A percentile compares a stretch with the other conserved stretches of the same genome.
These are phyloP conservation scores for Ammospiza nelsoni DNA, from an alignment of 2,113 vertebrate genomes.

Conservation along the genomic window DNA sequence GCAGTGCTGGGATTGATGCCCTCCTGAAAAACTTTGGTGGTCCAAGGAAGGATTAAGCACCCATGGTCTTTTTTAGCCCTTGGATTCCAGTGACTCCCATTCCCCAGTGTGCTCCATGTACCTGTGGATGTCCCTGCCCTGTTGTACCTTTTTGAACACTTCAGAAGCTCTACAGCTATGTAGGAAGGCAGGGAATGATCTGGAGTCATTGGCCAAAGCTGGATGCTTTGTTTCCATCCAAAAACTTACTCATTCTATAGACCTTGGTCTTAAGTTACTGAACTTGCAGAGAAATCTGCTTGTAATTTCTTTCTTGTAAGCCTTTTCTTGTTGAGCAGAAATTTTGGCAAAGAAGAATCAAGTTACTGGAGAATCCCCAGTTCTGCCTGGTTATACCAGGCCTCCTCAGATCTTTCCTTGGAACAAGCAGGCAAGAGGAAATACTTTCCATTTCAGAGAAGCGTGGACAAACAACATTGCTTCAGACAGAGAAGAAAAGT, in stretches of 20 bases:
- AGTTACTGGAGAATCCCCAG: conserved; percentile 52
- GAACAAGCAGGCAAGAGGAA: conserved; percentile 35
- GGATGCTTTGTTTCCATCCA: not conserved
- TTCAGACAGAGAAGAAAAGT: conserved; percentile 56
- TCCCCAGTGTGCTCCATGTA: fast-evolving
- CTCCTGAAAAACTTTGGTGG: not conserved
- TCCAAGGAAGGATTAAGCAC: not conserved
- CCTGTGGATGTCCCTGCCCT: not conserved
- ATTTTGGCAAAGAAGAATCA: not conserved
- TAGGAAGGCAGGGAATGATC: not conserved
- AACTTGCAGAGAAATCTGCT: conserved; percentile 33
- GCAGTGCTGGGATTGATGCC: not conserved
- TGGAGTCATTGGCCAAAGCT: not conserved
- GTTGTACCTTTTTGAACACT: not conserved
- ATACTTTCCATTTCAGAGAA: conserved; percentile 67
- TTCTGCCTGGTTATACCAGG: conserved; percentile 58
- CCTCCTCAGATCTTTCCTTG: conserved; percentile 55
- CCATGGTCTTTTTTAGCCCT: not conserved
- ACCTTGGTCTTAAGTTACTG: conserved; percentile 9
- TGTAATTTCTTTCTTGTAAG: not conserved
- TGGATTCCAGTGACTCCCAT: not conserved
- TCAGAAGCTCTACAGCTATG: not conserved
- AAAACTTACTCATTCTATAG: conserved; percentile 13
- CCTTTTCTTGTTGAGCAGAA: conserved; percentile 27
- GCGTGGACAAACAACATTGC: conserved; percentile 24